Percentiles rank a stretch among this genome's conserved stretches.
These are phyloP conservation scores for Notothenia rossii DNA, from an alignment of 2,113 vertebrate species.

Conservation along the genomic window DNA sequence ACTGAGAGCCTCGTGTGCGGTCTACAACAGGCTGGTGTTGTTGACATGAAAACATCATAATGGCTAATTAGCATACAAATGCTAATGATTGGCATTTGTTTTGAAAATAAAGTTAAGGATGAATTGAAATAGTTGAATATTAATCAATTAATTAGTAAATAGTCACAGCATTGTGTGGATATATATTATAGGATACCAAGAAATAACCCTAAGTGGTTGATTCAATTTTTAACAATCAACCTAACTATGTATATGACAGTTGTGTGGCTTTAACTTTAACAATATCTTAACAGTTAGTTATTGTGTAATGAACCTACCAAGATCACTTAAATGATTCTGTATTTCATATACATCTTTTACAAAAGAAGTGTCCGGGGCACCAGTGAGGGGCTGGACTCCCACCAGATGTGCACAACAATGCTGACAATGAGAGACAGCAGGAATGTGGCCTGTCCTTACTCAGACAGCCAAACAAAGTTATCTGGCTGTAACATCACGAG, in stretches of 20 bases:
- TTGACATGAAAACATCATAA: no score
- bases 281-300: no score
- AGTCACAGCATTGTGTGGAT: neutral
- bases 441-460: slow-evolving; percentile 68
- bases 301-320: neutral
- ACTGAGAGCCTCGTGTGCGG: neutral
- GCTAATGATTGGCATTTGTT: neutral
- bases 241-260: neutral
- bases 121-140: neutral
- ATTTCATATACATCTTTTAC: neutral
- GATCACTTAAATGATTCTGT: neutral
- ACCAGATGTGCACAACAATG: slow-evolving; percentile 32
- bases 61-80: no score
- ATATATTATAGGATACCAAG: neutral
- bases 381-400: neutral
- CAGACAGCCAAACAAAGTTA: slow-evolving; percentile 74
- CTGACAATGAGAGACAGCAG: slow-evolving; percentile 47
- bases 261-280: neutral
- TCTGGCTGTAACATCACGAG: slow-evolving; percentile 72
- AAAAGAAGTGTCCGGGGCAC: slow-evolving; percentile 3
- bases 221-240: neutral
- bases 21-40: neutral
- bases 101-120: neutral
- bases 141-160: neutral
- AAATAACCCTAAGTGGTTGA: neutral